Percentiles rank a stretch among this genome's conserved stretches.
phyloP scores from a whole-genome alignment of 2,113 vertebrate genomes.

The Rousettus leschenaultii region DNA sequence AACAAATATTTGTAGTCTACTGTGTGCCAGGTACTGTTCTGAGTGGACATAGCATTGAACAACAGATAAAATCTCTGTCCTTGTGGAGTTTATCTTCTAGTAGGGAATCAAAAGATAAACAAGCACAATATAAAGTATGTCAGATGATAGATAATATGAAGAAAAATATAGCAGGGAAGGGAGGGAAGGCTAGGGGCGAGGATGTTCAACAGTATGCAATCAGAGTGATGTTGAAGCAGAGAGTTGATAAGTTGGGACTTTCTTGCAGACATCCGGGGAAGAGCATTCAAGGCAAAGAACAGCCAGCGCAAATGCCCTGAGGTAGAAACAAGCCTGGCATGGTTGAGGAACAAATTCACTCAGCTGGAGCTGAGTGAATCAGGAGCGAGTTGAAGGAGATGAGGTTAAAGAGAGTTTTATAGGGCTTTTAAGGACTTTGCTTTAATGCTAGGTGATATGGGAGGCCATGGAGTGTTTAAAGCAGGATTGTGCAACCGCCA shows the following conservation, averaged over 20 bases:
- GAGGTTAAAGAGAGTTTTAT: neutral
- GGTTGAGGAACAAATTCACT: neutral
- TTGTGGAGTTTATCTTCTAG: neutral
- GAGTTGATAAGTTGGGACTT: neutral
- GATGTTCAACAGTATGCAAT: neutral
- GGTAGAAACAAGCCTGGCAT: neutral
- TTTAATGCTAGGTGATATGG: neutral
- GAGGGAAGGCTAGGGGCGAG: neutral
- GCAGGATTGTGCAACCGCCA: too few relatives aligned
- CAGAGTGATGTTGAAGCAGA: neutral
- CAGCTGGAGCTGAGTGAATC: neutral
- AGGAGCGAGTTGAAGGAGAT: neutral
- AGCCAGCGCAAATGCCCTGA: neutral
- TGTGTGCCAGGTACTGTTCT: neutral
- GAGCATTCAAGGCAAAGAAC: neutral
- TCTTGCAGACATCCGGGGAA: neutral
- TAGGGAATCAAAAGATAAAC: neutral
- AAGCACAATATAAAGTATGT: neutral
- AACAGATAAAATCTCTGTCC: neutral
- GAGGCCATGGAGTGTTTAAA: neutral
- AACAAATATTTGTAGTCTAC: neutral
- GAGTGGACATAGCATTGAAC: neutral
- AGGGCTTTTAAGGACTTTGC: neutral
- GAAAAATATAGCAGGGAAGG: neutral
- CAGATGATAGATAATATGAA: neutral